Evolutionary conservation across 2,797 vertebrate genomes (phyloP).

Genomic region (Chanos chanos): DNA sequence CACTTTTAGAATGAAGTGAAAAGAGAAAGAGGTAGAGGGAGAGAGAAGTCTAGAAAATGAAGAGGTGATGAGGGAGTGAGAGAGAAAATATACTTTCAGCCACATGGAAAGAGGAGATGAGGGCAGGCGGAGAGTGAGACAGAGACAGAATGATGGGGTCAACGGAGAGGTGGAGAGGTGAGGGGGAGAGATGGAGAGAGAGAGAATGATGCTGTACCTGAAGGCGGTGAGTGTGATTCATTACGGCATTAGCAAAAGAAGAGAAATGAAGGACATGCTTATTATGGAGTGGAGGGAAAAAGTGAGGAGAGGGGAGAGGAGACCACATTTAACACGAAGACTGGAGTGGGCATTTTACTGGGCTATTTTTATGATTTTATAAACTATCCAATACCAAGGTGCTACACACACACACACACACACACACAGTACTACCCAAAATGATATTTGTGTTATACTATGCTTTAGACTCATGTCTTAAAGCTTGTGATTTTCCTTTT

Average conservation of each 20-base stretch:
- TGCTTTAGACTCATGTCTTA: no score
- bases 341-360: no score
- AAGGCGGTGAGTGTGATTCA: constrained; percentile 54
- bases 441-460: no score
- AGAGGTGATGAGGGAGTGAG: background rate
- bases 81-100: background rate
- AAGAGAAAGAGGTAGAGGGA: background rate
- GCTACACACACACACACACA: no score
- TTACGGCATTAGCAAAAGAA: constrained; percentile 46
- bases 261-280: constrained; percentile 59
- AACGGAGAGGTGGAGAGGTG: constrained; percentile 6
- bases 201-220: constrained; percentile 4
- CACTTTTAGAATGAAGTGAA: background rate
- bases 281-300: no score
- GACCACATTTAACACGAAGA: no score
- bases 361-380: no score
- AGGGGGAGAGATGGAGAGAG: background rate
- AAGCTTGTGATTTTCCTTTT: no score
- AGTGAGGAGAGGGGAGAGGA: no score
- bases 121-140: background rate
- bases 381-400: no score
- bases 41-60: background rate
- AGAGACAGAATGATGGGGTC: no score
- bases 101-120: background rate
- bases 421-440: no score